phyloP scores from a whole-genome alignment of 2,888 invertebrate species.

The Stenodera caucasica region DNA sequence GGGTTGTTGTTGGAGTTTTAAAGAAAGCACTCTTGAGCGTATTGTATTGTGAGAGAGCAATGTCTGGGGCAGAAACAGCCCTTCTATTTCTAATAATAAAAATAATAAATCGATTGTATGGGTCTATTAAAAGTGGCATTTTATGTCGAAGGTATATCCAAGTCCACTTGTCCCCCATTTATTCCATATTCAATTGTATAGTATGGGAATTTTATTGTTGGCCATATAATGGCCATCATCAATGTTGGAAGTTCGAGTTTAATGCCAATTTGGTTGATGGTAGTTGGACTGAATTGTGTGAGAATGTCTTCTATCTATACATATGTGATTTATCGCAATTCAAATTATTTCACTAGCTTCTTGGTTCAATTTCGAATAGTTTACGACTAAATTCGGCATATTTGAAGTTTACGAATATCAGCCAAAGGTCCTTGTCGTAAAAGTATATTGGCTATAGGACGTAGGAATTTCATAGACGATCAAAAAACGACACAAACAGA shows the following conservation, averaged over 20 bases:
- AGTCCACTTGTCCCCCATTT: background rate
- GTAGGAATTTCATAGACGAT: constrained; percentile 31
- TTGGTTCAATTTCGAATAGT: constrained; percentile 17
- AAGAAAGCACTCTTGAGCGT: constrained; percentile 1
- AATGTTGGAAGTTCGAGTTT: constrained; percentile 9
- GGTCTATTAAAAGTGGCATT: constrained; percentile 9
- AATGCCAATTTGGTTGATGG: constrained; percentile 8
- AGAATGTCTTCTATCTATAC: constrained; percentile 7
- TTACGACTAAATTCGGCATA: constrained; percentile 19
- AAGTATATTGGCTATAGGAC: constrained; percentile 32
- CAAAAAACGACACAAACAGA: background rate
- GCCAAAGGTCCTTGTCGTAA: constrained; percentile 30
- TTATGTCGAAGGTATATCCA: constrained; percentile 6
- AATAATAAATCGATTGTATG: constrained; percentile 9
- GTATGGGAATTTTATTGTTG: constrained; percentile 4
- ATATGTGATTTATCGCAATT: constrained; percentile 7
- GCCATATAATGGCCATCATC: constrained; percentile 4
- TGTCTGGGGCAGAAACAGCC: background rate
- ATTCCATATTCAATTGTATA: background rate
- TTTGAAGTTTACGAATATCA: constrained; percentile 27
- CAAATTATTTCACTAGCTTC: constrained; percentile 18
- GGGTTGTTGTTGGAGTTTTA: background rate
- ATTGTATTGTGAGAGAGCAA: constrained; percentile 9
- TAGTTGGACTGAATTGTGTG: constrained; percentile 6
- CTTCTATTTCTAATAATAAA: background rate